Base-by-base conservation (phyloP, 2,797 vertebrate species). In the Takifugu ocellatus region DNA sequence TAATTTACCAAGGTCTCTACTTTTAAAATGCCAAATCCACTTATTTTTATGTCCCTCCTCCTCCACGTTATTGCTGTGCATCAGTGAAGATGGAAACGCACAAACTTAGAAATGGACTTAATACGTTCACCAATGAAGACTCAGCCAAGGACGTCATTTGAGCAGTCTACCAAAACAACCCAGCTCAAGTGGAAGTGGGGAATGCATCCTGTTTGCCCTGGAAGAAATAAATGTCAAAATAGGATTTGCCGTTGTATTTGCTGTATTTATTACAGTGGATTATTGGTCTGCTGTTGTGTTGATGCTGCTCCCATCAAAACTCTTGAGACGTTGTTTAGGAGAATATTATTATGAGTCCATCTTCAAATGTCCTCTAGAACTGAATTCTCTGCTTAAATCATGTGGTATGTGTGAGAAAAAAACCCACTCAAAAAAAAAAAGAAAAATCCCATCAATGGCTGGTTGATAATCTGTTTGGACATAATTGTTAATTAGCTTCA, bases 281-380 rank as follows among this genome's bases (percentile, higher is more conserved):
- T 56, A 68, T 68, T 60, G 57, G 31, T 73, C 66, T 61, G 36
- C 47, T 70, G 48, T 55, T 66, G 54, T 64, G 61, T 54, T 70
- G 50, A 63, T 53, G 39, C 50, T 16, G 44, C 70, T 77, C 60
- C 11, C 58, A 81, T 79, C 33, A 68, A 61, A 75, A 74, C 59
- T 61, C 70, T 49, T 67, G 44, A 58, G 67, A 68, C 48, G 73
- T 72, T 78, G 63, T 86, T 58, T 74, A 72, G 68, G 49, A 60
- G 56, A 68, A 65, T 71, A 70, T 63, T 68, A 61, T 79, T 70
- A 51, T 48, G 66, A 59, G 67, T 66, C 58, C 44, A 56, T 6
- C 27, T 51, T 2, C 39, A 63, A 49, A 56, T 56, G 3, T 54
- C 12, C 26, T 5, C 46, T 6, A 10, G 1, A 49, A 15, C 15